Evolutionary conservation across 2,797 vertebrate genomes (phyloP).

Genomic region (Macropus fuliginosus): DNA sequence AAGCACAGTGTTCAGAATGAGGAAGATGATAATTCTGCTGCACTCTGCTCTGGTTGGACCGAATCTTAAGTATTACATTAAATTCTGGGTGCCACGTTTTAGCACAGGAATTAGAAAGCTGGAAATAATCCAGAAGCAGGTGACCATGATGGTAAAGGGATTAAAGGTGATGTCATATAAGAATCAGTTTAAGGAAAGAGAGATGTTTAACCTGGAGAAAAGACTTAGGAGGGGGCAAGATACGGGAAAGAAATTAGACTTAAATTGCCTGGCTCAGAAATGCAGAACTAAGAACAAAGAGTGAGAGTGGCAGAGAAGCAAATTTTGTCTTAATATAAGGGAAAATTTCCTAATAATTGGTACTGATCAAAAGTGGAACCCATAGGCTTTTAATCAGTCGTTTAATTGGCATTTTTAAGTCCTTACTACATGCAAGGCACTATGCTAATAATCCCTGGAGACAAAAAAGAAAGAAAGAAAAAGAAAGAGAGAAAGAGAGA

Average conservation of each 20-base stretch:
- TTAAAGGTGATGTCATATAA: background rate
- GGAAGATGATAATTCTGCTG: background rate
- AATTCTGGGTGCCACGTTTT: background rate
- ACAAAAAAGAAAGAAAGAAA: no score
- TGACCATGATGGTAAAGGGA: background rate
- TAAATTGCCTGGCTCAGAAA: background rate
- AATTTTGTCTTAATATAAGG: background rate
- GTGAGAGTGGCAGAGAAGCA: background rate
- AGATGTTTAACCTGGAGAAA: background rate
- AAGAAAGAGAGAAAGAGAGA: no score
- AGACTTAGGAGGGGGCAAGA: background rate
- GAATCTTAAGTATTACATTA: background rate
- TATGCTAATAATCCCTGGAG: background rate
- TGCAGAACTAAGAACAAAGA: background rate
- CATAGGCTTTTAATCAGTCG: background rate
- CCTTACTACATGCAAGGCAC: background rate
- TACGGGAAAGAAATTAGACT: background rate
- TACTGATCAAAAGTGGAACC: background rate
- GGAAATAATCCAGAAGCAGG: background rate
- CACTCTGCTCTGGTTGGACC: background rate
- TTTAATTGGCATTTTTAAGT: background rate
- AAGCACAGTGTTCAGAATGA: background rate
- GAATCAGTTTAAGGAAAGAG: background rate
- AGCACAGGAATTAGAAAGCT: background rate
- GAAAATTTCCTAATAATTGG: background rate